A percentile compares a stretch with the other conserved stretches of the same genome.
These are phyloP conservation scores for Meganola albula DNA, from an alignment of 2,888 invertebrate genomes.

Conservation along the genomic window DNA sequence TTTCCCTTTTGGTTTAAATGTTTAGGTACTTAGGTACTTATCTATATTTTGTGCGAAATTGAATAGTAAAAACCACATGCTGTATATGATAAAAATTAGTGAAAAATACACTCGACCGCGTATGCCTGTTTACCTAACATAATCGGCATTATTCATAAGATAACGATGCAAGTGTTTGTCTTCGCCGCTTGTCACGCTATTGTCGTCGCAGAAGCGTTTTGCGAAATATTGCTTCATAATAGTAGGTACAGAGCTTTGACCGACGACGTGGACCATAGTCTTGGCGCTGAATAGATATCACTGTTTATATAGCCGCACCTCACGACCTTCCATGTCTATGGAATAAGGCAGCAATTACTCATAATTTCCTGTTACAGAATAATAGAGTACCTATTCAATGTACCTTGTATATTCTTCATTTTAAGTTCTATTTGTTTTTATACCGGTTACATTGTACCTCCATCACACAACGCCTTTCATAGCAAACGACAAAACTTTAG, in stretches of 20 bases:
- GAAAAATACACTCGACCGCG: slow-evolving; percentile 65
- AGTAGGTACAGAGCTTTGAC: slow-evolving; percentile 45
- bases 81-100: slow-evolving; percentile 59
- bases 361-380: slow-evolving; percentile 20
- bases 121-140: slow-evolving; percentile 68
- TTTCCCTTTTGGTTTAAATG: no score
- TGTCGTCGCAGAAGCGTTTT: slow-evolving; percentile 67
- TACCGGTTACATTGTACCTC: no score
- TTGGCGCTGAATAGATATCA: slow-evolving; percentile 43
- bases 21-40: no score
- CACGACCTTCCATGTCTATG: slow-evolving; percentile 13
- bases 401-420: no score
- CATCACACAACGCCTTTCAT: no score
- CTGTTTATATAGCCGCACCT: slow-evolving; percentile 37
- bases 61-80: slow-evolving; percentile 46
- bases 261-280: slow-evolving; percentile 37
- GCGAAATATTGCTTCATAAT: slow-evolving; percentile 68
- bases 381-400: no score
- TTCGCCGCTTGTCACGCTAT: slow-evolving; percentile 66
- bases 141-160: slow-evolving; percentile 78
- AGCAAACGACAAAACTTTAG: no score
- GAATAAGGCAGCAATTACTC: slow-evolving; percentile 17
- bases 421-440: no score
- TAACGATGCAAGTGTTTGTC: slow-evolving; percentile 69
- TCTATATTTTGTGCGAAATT: no score